Evolutionary conservation across 2,113 vertebrate genomes (phyloP).

Genomic region (Suricata suricatta): DNA sequence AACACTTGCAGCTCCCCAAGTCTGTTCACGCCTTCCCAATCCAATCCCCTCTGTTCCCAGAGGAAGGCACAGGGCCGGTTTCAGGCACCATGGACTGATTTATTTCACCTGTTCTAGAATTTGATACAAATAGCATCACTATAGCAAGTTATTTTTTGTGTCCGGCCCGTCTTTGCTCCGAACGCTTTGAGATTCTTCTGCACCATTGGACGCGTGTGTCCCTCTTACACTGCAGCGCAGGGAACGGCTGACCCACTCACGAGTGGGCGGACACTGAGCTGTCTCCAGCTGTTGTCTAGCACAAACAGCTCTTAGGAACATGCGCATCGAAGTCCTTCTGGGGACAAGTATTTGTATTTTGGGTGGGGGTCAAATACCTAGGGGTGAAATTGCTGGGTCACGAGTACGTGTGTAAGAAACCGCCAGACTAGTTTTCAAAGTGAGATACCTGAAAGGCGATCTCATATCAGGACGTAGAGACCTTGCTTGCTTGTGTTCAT

Average conservation of each 20-base stretch:
- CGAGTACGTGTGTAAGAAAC: not conserved
- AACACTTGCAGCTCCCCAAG: not conserved
- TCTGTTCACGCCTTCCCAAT: not conserved
- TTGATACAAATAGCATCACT: not conserved
- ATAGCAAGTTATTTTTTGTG: not conserved
- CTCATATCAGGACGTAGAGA: rapidly evolving
- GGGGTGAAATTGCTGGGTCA: not conserved
- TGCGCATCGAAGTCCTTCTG: not conserved
- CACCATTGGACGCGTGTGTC: not conserved
- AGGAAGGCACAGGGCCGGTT: not conserved
- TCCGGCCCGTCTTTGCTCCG: not conserved
- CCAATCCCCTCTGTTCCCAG: not conserved
- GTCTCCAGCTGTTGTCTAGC: not conserved
- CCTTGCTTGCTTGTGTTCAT: rapidly evolving
- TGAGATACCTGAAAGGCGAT: not conserved
- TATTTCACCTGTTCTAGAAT: not conserved
- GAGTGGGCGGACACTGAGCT: rapidly evolving
- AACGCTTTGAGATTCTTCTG: not conserved
- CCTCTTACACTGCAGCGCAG: too few relatives aligned
- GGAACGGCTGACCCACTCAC: too few relatives aligned
- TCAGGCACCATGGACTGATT: not conserved
- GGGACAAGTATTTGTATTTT: not conserved
- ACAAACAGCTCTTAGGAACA: not conserved
- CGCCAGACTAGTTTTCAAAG: not conserved
- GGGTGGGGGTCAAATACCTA: not conserved